Evolutionary conservation across 2,113 vertebrate species (phyloP).

Genomic region (Psephotus haematonotus): DNA sequence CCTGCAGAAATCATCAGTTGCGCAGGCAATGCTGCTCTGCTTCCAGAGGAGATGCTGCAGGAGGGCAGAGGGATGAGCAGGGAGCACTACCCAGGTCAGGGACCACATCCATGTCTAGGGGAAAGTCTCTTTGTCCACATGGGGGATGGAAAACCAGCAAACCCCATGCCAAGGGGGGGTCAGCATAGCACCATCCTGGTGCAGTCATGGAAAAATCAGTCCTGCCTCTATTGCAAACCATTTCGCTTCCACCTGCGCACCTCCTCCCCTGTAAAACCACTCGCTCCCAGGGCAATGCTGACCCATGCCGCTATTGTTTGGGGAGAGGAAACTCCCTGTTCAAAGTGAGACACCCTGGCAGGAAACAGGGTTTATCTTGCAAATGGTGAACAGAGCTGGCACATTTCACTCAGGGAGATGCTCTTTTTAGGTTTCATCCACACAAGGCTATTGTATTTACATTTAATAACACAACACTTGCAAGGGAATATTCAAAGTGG

Average conservation of each 20-base stretch:
- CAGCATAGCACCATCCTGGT: background rate
- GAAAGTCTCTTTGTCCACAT: background rate
- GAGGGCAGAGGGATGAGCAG: background rate
- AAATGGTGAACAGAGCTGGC: background rate
- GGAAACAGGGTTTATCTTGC: background rate
- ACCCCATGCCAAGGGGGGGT: accelerated
- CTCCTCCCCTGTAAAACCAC: background rate
- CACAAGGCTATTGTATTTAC: background rate
- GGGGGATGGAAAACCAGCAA: background rate
- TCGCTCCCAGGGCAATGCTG: background rate
- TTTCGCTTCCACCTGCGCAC: accelerated
- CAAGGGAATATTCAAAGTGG: background rate
- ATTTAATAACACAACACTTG: background rate
- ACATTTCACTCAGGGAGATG: background rate
- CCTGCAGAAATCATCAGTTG: background rate
- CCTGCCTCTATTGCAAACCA: background rate
- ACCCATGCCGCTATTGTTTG: accelerated
- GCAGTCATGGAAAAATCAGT: background rate
- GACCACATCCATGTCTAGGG: background rate
- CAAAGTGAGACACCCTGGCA: background rate
- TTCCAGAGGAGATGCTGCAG: background rate
- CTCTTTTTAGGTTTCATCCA: background rate
- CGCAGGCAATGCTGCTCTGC: accelerated
- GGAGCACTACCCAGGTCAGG: background rate
- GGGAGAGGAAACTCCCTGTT: background rate